phyloP scores from a whole-genome alignment of 2,113 vertebrate species.

The Baryphthengus martii region DNA sequence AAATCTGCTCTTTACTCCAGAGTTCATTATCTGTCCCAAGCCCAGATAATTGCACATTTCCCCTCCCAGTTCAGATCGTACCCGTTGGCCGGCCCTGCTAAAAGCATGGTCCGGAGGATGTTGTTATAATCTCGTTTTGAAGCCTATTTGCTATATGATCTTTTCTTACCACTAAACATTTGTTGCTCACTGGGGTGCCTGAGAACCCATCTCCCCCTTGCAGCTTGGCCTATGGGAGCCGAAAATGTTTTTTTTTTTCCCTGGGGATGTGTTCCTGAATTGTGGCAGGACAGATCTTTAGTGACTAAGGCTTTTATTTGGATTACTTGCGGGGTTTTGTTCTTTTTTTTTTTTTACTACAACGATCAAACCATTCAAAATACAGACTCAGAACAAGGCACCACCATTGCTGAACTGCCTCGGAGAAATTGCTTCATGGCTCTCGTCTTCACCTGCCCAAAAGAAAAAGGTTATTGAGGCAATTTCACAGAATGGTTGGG shows the following conservation, averaged over 20 bases:
- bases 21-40: not conserved
- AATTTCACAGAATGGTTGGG: not conserved
- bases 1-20: not conserved
- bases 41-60: not conserved
- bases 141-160: not conserved
- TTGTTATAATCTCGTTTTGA: not conserved
- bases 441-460: rapidly evolving
- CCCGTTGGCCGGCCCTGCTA: rapidly evolving
- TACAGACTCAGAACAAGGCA: not conserved
- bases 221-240: rapidly evolving
- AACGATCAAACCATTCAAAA: not conserved
- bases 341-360: not conserved
- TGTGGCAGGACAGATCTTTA: not conserved
- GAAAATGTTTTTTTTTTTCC: too few species aligned
- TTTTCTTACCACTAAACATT: not conserved
- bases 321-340: not conserved
- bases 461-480: not conserved
- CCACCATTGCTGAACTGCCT: not conserved
- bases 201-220: not conserved
- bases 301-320: not conserved
- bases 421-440: too few species aligned
- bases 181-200: not conserved
- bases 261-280: not conserved
- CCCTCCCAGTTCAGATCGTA: not conserved
- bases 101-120: not conserved